Conservation (phyloP, 2,888 invertebrate species). For the Hyles lineata region DNA sequence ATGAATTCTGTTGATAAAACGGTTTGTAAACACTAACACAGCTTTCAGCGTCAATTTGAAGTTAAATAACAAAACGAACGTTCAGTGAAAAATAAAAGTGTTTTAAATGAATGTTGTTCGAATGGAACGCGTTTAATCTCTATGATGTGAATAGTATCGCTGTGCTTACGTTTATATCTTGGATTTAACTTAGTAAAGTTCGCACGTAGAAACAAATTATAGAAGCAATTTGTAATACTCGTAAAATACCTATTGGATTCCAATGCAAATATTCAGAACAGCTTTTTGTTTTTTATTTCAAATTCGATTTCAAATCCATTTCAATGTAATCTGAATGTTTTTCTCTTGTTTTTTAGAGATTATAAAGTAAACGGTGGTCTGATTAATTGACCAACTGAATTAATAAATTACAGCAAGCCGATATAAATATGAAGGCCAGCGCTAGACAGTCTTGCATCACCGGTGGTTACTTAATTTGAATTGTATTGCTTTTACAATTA, state of each 20-base stretch:
- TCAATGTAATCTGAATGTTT: too few relatives aligned
- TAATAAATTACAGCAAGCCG: too few relatives aligned
- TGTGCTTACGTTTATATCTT: not conserved
- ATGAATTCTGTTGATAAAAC: not conserved
- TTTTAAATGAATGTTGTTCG: constrained; percentile 10
- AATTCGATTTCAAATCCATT: not conserved
- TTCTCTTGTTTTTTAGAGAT: too few relatives aligned
- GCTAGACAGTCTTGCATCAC: too few relatives aligned
- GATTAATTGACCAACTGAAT: too few relatives aligned
- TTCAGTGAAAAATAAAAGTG: constrained; percentile 21
- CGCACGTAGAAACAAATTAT: not conserved
- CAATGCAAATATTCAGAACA: not conserved
- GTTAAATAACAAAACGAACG: constrained; percentile 7
- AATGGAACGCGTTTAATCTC: constrained; percentile 4
- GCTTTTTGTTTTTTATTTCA: not conserved
- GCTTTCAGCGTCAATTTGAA: constrained; percentile 1
- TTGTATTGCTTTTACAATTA: too few relatives aligned
- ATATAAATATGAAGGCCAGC: too few relatives aligned
- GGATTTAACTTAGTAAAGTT: not conserved
- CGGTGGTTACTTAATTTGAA: too few relatives aligned
- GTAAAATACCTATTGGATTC: constrained; percentile 12
- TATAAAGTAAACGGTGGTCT: too few relatives aligned
- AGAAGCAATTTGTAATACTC: constrained; percentile 8
- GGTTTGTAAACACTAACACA: constrained; percentile 20
- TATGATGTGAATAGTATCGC: not conserved